These are phyloP conservation scores for Chrysotoxum bicinctum DNA, from an alignment of 2,888 invertebrate species.

Conservation along the genomic window DNA sequence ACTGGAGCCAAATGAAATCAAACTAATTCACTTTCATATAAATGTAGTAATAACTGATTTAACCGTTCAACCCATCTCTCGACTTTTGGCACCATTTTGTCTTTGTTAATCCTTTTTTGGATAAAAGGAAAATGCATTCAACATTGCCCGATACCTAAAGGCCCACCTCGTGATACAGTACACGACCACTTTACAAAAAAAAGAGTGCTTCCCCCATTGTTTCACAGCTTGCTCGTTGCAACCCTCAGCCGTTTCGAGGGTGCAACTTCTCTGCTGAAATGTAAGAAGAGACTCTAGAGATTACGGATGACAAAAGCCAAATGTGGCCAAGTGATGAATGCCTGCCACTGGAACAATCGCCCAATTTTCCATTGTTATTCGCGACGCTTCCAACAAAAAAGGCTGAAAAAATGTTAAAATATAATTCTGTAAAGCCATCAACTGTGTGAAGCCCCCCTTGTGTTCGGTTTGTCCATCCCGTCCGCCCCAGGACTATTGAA, in stretches of 20 bases:
- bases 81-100: too few relatives aligned
- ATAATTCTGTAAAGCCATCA: slow-evolving; percentile 64
- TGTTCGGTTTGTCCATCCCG: background rate
- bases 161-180: background rate
- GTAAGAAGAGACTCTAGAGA: slow-evolving; percentile 32
- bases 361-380: slow-evolving; percentile 66
- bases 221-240: background rate
- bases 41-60: too few relatives aligned
- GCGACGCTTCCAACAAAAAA: slow-evolving; percentile 1
- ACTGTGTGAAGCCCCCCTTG: slow-evolving; percentile 42
- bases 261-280: background rate
- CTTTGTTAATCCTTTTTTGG: too few relatives aligned
- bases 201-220: background rate
- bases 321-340: slow-evolving; percentile 70
- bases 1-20: too few relatives aligned
- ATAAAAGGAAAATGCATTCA: background rate
- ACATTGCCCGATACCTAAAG: background rate
- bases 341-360: slow-evolving; percentile 69
- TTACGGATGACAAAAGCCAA: slow-evolving; percentile 69
- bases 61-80: too few relatives aligned
- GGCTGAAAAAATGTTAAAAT: slow-evolving; percentile 53
- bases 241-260: slow-evolving; percentile 5
- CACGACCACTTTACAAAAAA: slow-evolving; percentile 1
- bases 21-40: too few relatives aligned
- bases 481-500: slow-evolving; percentile 60